phyloP scores from a whole-genome alignment of 1,140 invertebrate genomes.

The Procambarus virginalis region DNA sequence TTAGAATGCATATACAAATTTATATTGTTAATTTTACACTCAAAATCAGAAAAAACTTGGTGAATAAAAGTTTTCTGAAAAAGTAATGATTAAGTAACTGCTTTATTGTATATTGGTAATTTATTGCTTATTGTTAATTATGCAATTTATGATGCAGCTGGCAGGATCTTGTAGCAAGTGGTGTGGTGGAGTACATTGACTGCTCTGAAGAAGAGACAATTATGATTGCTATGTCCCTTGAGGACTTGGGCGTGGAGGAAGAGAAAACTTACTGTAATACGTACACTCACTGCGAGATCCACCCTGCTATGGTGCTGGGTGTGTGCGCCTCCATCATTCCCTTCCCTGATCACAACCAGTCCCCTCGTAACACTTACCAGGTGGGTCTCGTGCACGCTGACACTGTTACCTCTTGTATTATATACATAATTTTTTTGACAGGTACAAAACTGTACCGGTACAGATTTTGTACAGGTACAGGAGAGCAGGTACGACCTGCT shows the following conservation, averaged over 20 bases:
- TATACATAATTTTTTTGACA: too few relatives aligned
- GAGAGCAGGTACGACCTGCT: too few relatives aligned
- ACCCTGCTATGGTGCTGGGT: slow-evolving; percentile 97
- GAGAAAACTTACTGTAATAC: slow-evolving; percentile 98
- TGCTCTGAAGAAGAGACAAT: slow-evolving; percentile 99
- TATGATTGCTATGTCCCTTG: slow-evolving; percentile 99
- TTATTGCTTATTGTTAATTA: background rate
- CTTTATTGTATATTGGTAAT: background rate
- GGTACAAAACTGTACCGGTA: too few relatives aligned
- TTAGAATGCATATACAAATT: too few relatives aligned
- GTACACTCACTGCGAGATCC: slow-evolving; percentile 99
- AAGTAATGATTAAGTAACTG: background rate
- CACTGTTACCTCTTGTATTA: too few relatives aligned
- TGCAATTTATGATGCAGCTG: slow-evolving; percentile 78
- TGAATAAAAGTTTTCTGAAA: too few relatives aligned
- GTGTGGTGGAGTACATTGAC: slow-evolving; percentile 99
- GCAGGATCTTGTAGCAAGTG: slow-evolving; percentile 97
- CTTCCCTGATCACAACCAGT: slow-evolving; percentile 99
- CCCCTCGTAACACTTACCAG: slow-evolving; percentile 97
- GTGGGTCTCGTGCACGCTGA: slow-evolving; percentile 72
- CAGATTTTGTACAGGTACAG: too few relatives aligned
- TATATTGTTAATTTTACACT: too few relatives aligned
- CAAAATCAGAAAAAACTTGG: background rate
- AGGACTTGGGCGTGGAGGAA: slow-evolving; percentile 93
- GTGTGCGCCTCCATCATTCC: slow-evolving; percentile 99